Percentiles rank a stretch among this genome's conserved stretches.
Evolutionary conservation across 2,888 invertebrate genomes (phyloP).

Genomic region (Adelognathus sp.): DNA sequence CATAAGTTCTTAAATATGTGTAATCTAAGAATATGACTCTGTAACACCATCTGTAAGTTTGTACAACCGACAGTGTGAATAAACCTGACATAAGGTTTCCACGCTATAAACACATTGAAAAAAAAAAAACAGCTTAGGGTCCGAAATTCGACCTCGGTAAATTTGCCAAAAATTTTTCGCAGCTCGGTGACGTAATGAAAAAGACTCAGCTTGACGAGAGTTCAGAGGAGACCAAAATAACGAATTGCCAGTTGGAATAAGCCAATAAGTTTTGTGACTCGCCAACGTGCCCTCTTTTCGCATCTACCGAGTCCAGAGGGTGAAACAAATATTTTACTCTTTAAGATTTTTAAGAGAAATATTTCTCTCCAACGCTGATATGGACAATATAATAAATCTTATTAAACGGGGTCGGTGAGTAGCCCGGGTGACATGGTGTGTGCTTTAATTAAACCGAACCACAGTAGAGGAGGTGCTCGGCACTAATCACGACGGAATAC

Average conservation of each 20-base stretch:
- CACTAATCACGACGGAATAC: constrained; percentile 55
- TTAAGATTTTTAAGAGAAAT: background rate
- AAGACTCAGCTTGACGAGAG: too few relatives aligned
- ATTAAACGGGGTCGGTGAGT: constrained; percentile 25
- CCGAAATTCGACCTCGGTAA: too few relatives aligned
- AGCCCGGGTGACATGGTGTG: constrained; percentile 28
- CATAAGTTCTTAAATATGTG: too few relatives aligned
- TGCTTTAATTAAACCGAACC: constrained; percentile 53
- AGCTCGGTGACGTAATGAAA: too few relatives aligned
- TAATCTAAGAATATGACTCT: too few relatives aligned
- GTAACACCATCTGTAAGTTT: too few relatives aligned
- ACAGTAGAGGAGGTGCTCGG: constrained; percentile 57
- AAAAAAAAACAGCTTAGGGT: too few relatives aligned
- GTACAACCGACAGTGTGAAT: too few relatives aligned
- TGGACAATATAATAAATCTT: constrained; percentile 48
- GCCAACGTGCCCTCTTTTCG: background rate
- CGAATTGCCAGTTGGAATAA: background rate
- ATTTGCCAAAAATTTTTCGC: too few relatives aligned
- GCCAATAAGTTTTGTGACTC: background rate
- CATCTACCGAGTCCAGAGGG: background rate
- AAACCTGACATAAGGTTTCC: too few relatives aligned
- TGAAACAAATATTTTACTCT: constrained; percentile 14
- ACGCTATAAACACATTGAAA: too few relatives aligned
- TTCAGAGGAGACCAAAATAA: too few relatives aligned
- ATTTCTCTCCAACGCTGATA: background rate